Evolutionary conservation across 2,888 invertebrate genomes (phyloP), one percentile per base, ranked within the genome.

Genomic region (Plutella xylostella): DNA sequence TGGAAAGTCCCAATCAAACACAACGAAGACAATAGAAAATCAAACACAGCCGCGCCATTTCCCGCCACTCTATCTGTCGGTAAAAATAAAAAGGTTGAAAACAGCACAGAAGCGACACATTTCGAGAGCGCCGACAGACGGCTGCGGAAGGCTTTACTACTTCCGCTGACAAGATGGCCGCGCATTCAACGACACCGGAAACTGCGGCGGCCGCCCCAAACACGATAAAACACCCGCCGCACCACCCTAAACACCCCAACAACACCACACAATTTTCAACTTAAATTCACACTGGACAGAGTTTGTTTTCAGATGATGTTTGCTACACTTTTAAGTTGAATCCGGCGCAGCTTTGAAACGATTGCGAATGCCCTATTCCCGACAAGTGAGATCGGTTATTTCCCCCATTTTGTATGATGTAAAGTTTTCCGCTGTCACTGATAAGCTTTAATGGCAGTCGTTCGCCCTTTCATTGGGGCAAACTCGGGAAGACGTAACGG

Each of bases 91-190:
- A 55, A 55, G 53, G 54, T 61, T 60, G 60, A 54, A 55, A 55
- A 56, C 51, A 48, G 12, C 7, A 17, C n/a, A n/a, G n/a, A 22
- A 55, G 51, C 58, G 65, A 63, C 61, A 64, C 63, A 60, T 65
- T 71, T 61, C 55, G 62, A 57, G 61, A 60, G 54, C 59, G 58
- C 58, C 63, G 67, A 62, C 72, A 68, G 71, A 63, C 67, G 68
- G 63, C 58, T 68, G 55, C 77, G 82, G 82, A 83, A 83, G 80
- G 74, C 73, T 80, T 83, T 83, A 84, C 82, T 79, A 83, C 82
- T 83, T 83, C 84, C 84, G 69, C 58, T 68, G 70, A 72, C 79
- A 80, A 80, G 79, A 80, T 79, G 80, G 79, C 78, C 68, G 71
- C 58, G 64, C 70, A 68, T 71, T 74, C 71, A 71, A 64, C 64